Evolutionary conservation across 2,113 vertebrate genomes (phyloP).

Genomic region (Dolichotis patagonum): DNA sequence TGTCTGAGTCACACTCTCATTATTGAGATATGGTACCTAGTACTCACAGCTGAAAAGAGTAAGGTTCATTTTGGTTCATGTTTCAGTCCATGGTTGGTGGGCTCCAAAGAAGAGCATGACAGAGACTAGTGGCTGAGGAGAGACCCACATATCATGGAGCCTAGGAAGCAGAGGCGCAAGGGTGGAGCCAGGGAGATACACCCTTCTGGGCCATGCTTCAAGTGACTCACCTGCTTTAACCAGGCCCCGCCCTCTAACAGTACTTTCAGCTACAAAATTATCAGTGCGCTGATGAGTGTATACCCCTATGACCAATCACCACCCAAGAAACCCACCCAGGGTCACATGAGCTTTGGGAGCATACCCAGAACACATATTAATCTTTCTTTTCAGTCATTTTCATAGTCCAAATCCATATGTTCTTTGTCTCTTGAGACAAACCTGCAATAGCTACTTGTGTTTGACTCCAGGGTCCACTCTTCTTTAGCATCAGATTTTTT

Average conservation of each 20-base stretch:
- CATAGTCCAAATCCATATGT: background rate
- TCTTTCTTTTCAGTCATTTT: background rate
- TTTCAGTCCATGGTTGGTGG: background rate
- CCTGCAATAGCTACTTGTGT: background rate
- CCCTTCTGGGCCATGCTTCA: background rate
- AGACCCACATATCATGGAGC: fast-evolving
- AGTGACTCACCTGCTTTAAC: background rate
- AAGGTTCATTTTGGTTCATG: background rate
- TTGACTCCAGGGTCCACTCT: background rate
- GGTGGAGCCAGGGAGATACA: background rate
- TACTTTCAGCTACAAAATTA: background rate
- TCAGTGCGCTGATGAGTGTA: background rate
- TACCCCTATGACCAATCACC: background rate
- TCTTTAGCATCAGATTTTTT: background rate
- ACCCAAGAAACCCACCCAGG: background rate
- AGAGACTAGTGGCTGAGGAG: background rate
- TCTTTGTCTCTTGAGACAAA: background rate
- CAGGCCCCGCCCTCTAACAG: background rate
- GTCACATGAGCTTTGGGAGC: background rate
- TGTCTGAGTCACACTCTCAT: background rate
- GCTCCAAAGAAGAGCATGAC: background rate
- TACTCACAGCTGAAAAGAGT: background rate
- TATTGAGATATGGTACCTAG: background rate
- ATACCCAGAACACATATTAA: background rate
- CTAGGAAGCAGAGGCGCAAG: background rate